Conservation (phyloP, 2,888 invertebrate species). For the Biston stratarius region DNA sequence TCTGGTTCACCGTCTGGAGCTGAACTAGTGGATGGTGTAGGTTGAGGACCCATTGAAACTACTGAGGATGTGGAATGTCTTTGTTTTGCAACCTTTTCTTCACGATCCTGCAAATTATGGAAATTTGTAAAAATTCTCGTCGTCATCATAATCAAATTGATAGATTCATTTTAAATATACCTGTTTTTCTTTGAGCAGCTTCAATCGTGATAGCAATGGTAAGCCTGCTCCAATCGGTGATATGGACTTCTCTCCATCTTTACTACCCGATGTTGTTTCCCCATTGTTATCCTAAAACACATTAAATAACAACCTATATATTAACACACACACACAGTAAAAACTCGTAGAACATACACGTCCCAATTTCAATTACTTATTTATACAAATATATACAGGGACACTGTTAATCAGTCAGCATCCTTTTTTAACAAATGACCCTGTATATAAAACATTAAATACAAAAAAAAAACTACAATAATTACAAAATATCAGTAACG, state of each 20-base stretch:
- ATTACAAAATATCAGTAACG: too few species aligned
- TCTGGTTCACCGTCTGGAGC: constrained; percentile 87
- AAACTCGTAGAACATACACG: too few species aligned
- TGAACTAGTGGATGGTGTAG: constrained; percentile 88
- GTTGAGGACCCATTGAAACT: constrained; percentile 78
- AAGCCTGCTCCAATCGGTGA: constrained; percentile 94
- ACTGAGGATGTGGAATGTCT: constrained; percentile 73
- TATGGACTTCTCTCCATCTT: constrained; percentile 87
- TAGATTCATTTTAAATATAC: constrained; percentile 61
- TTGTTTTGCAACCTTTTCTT: constrained; percentile 83
- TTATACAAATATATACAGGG: too few species aligned
- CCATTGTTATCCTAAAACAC: constrained; percentile 73
- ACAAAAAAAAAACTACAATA: too few species aligned
- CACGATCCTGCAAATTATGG: constrained; percentile 70
- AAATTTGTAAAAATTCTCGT: constrained; percentile 16
- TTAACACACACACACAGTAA: not conserved
- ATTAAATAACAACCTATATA: not conserved
- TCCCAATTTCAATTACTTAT: too few species aligned
- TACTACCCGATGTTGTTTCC: constrained; percentile 73
- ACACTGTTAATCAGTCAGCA: too few species aligned
- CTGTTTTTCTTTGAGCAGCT: constrained; percentile 94
- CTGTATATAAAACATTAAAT: too few species aligned
- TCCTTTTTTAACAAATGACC: too few species aligned
- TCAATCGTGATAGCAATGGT: constrained; percentile 91
- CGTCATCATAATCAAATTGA: not conserved